Base-by-base conservation (phyloP, 2,888 invertebrate species). In the Diarsia rubi region DNA sequence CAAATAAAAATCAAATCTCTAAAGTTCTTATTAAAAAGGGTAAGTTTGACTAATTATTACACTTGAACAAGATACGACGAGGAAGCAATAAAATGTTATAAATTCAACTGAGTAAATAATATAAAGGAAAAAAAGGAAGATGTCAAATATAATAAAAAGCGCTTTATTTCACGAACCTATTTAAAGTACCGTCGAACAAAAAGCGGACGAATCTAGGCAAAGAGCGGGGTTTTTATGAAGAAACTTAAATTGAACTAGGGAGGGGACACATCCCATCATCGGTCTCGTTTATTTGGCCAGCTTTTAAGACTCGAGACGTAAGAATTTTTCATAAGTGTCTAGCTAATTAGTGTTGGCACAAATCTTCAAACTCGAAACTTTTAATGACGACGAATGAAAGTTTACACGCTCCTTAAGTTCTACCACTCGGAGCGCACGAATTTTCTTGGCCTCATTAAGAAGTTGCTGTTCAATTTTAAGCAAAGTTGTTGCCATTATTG, bases 301-400 rank as follows among this genome's bases (percentile, higher is more conserved):
- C 81, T 80, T 86, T 86, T 86, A 88, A 88, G 81, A 79, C 78
- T 71, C 81, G 66, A 88, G 85, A 89, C 83, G 87, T 82, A 88
- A 84, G 87, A 88, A 88, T 91, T 90, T 91, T 92, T 89, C 89
- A 90, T 91, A 93, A 94, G 92, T 92, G 91, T 93, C 93, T 91
- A 89, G 94, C 94, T 96, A 96, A 96, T 96, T 96, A 95, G 93
- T 93, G 93, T 91, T 93, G 95, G 95, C 95, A 94, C 94, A 95
- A 96, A 95, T 95, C 94, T 95, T 93, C 93, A 91, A 89, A 90
- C 90, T 92, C 85, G 86, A 92, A 96, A 96, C 94, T 96, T 96
- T 96, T 96, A 96, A 96, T 95, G 95, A 95, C 94, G 94, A 91
- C 93, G 94, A 94, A 95, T 94, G 92, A 92, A 95, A 96, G 94